Evolutionary conservation across 2,113 vertebrate genomes (phyloP).

Genomic region (Trichechus manatus): DNA sequence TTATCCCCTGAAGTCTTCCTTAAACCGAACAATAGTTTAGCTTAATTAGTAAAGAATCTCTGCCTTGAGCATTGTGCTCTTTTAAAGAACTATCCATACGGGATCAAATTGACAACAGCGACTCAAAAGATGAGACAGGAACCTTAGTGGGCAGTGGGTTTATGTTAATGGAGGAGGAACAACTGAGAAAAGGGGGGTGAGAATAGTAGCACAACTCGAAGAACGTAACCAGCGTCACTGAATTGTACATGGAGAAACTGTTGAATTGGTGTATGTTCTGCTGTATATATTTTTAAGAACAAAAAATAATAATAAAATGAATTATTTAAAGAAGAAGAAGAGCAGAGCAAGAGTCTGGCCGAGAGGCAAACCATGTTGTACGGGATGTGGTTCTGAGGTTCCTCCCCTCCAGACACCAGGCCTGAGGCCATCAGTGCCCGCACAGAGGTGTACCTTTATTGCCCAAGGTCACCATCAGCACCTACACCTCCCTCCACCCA

Average conservation of each 20-base stretch:
- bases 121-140: neutral
- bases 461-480: neutral
- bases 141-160: neutral
- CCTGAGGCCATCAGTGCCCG: neutral
- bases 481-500: neutral
- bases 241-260: neutral
- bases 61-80: neutral
- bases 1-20: neutral
- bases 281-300: neutral
- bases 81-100: neutral
- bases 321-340: neutral
- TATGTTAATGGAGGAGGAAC: neutral
- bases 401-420: neutral
- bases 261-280: neutral
- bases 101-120: neutral
- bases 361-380: neutral
- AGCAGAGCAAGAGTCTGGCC: neutral
- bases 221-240: neutral
- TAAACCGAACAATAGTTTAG: neutral
- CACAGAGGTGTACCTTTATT: neutral
- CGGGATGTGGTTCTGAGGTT: neutral
- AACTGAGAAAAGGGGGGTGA: neutral
- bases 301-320: neutral
- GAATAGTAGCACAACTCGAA: neutral
- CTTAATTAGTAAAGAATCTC: neutral